Evolutionary conservation across 1,140 invertebrate species (phyloP).

Genomic region (Pachyrhynchus sulphureomaculatus): DNA sequence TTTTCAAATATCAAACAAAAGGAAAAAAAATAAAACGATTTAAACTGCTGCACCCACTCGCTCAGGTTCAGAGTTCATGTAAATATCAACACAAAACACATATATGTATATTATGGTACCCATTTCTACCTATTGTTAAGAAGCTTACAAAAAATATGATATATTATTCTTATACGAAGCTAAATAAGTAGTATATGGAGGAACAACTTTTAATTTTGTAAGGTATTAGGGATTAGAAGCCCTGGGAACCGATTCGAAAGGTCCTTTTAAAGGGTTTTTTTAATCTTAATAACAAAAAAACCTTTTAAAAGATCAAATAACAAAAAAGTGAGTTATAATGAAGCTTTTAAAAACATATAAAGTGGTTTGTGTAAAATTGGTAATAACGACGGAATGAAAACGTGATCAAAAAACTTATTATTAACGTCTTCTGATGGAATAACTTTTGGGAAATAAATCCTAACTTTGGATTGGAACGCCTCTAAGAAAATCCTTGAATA

Average conservation of each 20-base stretch:
- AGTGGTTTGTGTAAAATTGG: too few relatives aligned
- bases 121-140: conserved; percentile 16
- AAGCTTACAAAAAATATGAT: conserved; percentile 12
- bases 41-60: conserved; percentile 11
- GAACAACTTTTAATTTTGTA: neutral
- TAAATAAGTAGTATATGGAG: conserved; percentile 5
- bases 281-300: neutral
- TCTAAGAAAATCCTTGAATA: too few relatives aligned
- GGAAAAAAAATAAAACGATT: conserved; percentile 2
- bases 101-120: conserved; percentile 6
- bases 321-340: too few relatives aligned
- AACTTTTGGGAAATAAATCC: too few relatives aligned
- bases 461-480: too few relatives aligned
- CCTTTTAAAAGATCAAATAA: too few relatives aligned
- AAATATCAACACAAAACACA: neutral
- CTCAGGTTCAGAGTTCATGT: conserved; percentile 10
- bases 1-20: conserved; percentile 12
- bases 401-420: too few relatives aligned
- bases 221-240: neutral
- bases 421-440: too few relatives aligned
- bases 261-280: neutral
- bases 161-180: conserved; percentile 8
- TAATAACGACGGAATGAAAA: too few relatives aligned
- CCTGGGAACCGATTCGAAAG: neutral
- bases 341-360: too few relatives aligned